Base-by-base conservation (phyloP, 2,113 vertebrate genomes). In the Oryctolagus cuniculus region DNA sequence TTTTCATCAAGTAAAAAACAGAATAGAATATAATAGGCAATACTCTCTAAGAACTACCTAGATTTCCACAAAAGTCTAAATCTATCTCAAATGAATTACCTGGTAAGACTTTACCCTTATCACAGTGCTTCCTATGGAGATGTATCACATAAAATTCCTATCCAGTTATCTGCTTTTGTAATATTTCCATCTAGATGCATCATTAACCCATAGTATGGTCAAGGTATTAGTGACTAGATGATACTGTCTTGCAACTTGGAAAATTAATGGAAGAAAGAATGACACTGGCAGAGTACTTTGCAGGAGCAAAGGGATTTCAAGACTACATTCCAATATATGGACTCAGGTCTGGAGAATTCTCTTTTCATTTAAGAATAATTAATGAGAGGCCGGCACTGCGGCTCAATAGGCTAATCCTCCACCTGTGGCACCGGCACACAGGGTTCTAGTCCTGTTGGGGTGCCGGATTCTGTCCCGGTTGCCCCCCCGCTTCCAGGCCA, bases 361-460 rank as follows among this genome's bases (percentile, higher is more conserved):
- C n/a, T 96, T 87, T 88, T 83, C 29, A 87, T 69, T 87, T 87
- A 69, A 64, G 17, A 87, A 93, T 90, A 86, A 83, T 10, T 74
- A 66, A 80, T n/a, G 24, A 67, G 10, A 38, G n/a, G n/a, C n/a
- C n/a, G n/a, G n/a, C n/a, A n/a, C n/a, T n/a, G n/a, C n/a, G n/a
- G n/a, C n/a, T n/a, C n/a, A n/a, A n/a, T n/a, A n/a, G n/a, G n/a
- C n/a, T n/a, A n/a, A n/a, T n/a, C n/a, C n/a, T n/a, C n/a, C n/a
- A n/a, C n/a, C n/a, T n/a, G n/a, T n/a, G n/a, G n/a, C n/a, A n/a
- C n/a, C n/a, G n/a, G n/a, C n/a, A n/a, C n/a, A n/a, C n/a, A n/a
- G n/a, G n/a, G n/a, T n/a, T n/a, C n/a, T n/a, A n/a, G n/a, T n/a
- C n/a, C n/a, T n/a, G n/a, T n/a, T n/a, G n/a, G n/a, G n/a, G n/a